These are phyloP conservation scores for Elaphurus davidianus DNA, from an alignment of 2,113 vertebrate genomes.

Conservation along the genomic window DNA sequence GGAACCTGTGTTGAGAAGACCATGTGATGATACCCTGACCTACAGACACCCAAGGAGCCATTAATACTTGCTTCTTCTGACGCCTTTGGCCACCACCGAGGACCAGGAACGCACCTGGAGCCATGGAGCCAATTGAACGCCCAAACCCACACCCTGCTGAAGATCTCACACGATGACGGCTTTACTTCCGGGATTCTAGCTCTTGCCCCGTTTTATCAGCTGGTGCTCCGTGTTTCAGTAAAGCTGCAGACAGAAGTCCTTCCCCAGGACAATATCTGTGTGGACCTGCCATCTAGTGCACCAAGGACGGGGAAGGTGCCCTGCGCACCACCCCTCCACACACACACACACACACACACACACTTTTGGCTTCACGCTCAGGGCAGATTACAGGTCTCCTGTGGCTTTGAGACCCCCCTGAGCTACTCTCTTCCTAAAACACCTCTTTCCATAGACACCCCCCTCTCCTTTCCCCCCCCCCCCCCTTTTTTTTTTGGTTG, in stretches of 20 bases:
- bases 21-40: not conserved
- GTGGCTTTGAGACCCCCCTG: not conserved
- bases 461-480: fast-evolving
- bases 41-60: not conserved
- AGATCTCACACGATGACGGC: not conserved
- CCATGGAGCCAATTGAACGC: not conserved
- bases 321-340: not conserved
- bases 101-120: not conserved
- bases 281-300: not conserved
- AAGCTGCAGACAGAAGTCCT: not conserved
- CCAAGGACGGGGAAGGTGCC: not conserved
- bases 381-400: not conserved
- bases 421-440: not conserved
- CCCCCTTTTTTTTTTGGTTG: not conserved
- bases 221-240: not conserved
- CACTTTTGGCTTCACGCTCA: fast-evolving
- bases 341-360: not conserved
- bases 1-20: not conserved
- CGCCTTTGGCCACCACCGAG: not conserved
- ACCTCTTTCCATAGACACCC: not conserved
- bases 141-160: not conserved
- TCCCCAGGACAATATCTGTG: not conserved
- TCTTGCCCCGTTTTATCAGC: not conserved
- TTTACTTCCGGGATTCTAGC: not conserved
- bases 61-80: not conserved